phyloP scores from a whole-genome alignment of 2,797 vertebrate genomes.

The Lycodopsis pacificus region DNA sequence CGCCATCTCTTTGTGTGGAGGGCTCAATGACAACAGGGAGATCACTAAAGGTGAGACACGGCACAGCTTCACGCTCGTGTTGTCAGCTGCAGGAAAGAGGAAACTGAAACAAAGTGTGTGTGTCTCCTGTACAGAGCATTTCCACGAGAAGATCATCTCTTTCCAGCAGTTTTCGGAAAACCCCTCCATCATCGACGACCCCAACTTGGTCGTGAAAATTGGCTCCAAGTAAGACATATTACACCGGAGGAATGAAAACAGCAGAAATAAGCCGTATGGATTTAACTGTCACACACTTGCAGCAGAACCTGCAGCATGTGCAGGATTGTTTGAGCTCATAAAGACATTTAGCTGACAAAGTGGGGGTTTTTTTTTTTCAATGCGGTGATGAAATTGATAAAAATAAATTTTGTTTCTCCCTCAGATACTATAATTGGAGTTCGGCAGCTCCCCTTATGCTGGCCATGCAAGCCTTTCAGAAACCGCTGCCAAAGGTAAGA shows the following conservation, averaged over 20 bases:
- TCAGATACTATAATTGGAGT: constrained; percentile 96
- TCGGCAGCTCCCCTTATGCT: constrained; percentile 94
- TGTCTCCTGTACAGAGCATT: constrained; percentile 74
- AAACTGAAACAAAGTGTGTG: not conserved
- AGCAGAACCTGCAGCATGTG: not conserved
- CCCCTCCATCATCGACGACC: constrained; percentile 95
- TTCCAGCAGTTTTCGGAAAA: constrained; percentile 95
- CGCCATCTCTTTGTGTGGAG: constrained; percentile 95
- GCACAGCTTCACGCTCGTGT: fast-evolving
- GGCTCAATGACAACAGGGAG: constrained; percentile 92
- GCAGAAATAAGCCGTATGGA: not conserved
- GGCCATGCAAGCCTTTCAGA: constrained; percentile 98
- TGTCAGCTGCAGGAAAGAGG: not conserved
- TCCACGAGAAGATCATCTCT: constrained; percentile 91
- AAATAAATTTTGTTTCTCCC: constrained; percentile 27
- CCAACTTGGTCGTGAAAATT: constrained; percentile 96
- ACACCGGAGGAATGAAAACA: not conserved
- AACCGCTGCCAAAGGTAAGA: constrained; percentile 97
- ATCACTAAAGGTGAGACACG: constrained; percentile 89
- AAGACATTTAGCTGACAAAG: not conserved
- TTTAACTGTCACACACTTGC: not conserved
- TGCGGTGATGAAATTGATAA: constrained; percentile 12
- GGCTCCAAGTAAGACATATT: constrained; percentile 90
- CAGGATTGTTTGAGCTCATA: not conserved
- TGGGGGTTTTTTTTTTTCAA: not conserved